A percentile compares a stretch with the other conserved stretches of the same genome.
These are phyloP conservation scores for Xiphophorus birchmanni DNA, from an alignment of 2,797 vertebrate species.

Conservation along the genomic window DNA sequence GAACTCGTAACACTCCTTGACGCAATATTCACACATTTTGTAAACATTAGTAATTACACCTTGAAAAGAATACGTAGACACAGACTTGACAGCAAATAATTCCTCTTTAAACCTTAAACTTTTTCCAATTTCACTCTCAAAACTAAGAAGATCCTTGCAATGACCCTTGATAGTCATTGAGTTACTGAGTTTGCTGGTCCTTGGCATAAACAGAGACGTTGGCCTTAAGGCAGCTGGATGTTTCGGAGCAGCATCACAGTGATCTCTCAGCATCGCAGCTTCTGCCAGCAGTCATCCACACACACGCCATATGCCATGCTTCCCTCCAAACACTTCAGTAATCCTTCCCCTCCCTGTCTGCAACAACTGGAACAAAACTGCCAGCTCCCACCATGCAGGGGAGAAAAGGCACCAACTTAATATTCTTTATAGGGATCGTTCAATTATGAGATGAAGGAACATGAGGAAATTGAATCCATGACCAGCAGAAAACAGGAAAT, in stretches of 20 bases:
- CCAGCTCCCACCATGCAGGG: conserved; percentile 42
- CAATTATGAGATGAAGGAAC: conserved; percentile 18
- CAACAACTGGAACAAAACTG: conserved; percentile 35
- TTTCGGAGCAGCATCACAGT: conserved; percentile 55
- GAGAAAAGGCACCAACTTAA: conserved; percentile 42
- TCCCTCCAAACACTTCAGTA: conserved; percentile 15
- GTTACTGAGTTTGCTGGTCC: conserved; percentile 58
- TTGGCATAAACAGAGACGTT: conserved; percentile 68
- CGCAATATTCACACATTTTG: background rate
- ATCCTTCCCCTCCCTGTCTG: conserved; percentile 33
- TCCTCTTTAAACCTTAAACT: background rate
- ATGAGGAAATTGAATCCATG: conserved; percentile 39
- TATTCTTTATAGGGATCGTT: conserved; percentile 42
- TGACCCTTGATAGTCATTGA: conserved; percentile 62
- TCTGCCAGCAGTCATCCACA: conserved; percentile 32
- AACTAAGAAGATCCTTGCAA: background rate
- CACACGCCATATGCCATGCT: conserved; percentile 24
- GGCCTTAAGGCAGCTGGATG: conserved; percentile 66
- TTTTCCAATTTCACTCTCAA: background rate
- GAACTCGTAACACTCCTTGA: background rate
- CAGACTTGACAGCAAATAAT: background rate
- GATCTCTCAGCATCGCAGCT: conserved; percentile 47
- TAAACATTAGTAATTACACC: background rate
- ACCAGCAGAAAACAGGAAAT: conserved; percentile 48
- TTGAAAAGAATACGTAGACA: background rate